phyloP scores from a whole-genome alignment of 2,113 vertebrate species.

The Nyctibius bracteatus region DNA sequence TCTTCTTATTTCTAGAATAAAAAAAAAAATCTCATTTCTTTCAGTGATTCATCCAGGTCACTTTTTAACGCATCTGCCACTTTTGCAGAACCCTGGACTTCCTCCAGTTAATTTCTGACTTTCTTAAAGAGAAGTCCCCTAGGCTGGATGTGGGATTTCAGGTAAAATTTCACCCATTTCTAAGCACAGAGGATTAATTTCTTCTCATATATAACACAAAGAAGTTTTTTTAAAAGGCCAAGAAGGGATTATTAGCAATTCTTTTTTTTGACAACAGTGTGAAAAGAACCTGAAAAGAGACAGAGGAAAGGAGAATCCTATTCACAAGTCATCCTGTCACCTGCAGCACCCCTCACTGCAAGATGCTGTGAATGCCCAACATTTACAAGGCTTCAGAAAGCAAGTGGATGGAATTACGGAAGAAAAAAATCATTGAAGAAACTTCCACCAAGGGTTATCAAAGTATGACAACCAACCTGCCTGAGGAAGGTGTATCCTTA shows the following conservation, averaged over 20 bases:
- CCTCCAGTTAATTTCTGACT: neutral
- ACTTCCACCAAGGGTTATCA: neutral
- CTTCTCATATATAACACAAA: neutral
- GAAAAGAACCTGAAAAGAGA: neutral
- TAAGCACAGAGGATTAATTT: neutral
- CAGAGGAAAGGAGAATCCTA: neutral
- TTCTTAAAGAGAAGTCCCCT: neutral
- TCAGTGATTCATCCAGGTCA: neutral
- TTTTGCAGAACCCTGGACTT: neutral
- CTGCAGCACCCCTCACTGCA: neutral
- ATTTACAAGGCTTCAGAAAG: neutral
- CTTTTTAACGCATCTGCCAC: neutral
- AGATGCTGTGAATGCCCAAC: neutral
- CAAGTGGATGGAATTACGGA: neutral
- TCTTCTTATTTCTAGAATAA: neutral
- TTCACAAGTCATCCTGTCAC: neutral
- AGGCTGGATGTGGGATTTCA: neutral
- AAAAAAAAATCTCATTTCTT: neutral
- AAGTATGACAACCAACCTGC: neutral
- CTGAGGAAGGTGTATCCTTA: neutral
- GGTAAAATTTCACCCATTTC: neutral
- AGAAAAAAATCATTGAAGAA: neutral
- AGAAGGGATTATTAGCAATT: neutral
- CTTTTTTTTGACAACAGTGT: neutral
- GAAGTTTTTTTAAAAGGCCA: neutral